A percentile compares a stretch with the other conserved stretches of the same genome.
Conservation (phyloP, 2,113 vertebrate species). For the Callionymus lyra region DNA sequence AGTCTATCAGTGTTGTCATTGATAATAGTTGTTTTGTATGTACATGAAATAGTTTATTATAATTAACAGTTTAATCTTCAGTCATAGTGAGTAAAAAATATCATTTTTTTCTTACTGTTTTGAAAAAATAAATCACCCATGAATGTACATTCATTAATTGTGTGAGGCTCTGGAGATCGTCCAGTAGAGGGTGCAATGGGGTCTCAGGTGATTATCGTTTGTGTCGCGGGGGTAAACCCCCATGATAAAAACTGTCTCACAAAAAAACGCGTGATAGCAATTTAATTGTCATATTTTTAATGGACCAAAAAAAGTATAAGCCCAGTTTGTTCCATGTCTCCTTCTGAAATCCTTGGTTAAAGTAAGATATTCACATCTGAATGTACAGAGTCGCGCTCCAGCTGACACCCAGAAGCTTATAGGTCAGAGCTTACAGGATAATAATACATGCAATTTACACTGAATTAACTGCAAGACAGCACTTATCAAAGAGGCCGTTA, state of each 20-base stretch:
- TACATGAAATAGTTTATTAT: too few species aligned
- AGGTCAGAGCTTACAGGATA: slow-evolving; percentile 52
- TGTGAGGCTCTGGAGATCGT: slow-evolving; percentile 1
- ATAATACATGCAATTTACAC: slow-evolving; percentile 63
- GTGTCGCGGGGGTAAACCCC: slow-evolving; percentile 31
- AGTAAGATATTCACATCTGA: too few species aligned
- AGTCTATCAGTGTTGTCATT: too few species aligned
- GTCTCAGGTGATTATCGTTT: slow-evolving; percentile 36
- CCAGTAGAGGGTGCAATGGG: slow-evolving; percentile 69
- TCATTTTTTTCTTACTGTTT: too few species aligned
- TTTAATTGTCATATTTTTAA: too few species aligned
- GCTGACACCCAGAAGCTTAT: slow-evolving; percentile 24
- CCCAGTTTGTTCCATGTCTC: slow-evolving; percentile 11
- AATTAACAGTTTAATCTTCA: too few species aligned
- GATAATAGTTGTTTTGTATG: too few species aligned
- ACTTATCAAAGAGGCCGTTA: slow-evolving; percentile 64
- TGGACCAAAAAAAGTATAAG: slow-evolving; percentile 9
- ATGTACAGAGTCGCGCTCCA: too few species aligned
- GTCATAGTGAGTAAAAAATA: too few species aligned
- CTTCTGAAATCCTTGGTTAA: too few species aligned
- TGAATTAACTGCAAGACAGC: slow-evolving; percentile 57
- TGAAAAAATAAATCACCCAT: too few species aligned
- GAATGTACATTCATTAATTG: too few species aligned
- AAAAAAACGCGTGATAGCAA: slow-evolving; percentile 1
- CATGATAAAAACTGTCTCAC: slow-evolving; percentile 16